These are phyloP conservation scores for Pheosia gnoma DNA, from an alignment of 2,888 invertebrate species.

Conservation along the genomic window DNA sequence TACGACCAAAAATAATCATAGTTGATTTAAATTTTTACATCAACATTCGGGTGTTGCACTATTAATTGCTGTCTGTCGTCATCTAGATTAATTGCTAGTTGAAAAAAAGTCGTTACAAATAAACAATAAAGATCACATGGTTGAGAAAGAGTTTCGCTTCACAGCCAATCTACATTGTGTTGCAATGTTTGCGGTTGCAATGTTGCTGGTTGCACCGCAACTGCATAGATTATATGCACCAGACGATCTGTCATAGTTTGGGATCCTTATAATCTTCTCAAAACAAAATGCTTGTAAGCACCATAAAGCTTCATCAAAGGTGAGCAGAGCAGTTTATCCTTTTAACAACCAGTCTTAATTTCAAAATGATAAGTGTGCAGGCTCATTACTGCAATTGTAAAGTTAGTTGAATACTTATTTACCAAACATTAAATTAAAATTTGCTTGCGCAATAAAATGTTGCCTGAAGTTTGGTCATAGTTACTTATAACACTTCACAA, in stretches of 20 bases:
- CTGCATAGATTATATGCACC: neutral
- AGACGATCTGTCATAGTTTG: neutral
- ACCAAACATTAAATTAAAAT: constrained; percentile 28
- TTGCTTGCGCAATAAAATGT: constrained; percentile 27
- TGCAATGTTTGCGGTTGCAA: constrained; percentile 49
- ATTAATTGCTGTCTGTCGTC: constrained; percentile 12
- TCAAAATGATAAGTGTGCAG: neutral
- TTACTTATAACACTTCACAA: constrained; percentile 21
- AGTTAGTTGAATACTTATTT: constrained; percentile 16
- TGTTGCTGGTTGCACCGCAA: neutral
- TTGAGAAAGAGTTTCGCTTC: constrained; percentile 61
- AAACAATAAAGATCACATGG: constrained; percentile 46
- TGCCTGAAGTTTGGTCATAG: constrained; percentile 25
- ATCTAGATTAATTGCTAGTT: constrained; percentile 17
- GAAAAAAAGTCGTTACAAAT: constrained; percentile 20
- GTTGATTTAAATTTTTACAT: constrained; percentile 7
- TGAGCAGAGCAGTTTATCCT: neutral
- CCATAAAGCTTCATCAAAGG: too few species aligned
- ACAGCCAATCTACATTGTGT: constrained; percentile 51
- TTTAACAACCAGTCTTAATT: constrained; percentile 12
- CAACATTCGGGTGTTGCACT: constrained; percentile 7
- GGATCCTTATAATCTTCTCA: neutral
- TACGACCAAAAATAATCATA: neutral
- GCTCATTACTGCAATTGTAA: constrained; percentile 6
- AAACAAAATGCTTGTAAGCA: too few species aligned